Evolutionary conservation across 1,140 invertebrate species (phyloP).

Genomic region (Stratiolaelaps scimitus): DNA sequence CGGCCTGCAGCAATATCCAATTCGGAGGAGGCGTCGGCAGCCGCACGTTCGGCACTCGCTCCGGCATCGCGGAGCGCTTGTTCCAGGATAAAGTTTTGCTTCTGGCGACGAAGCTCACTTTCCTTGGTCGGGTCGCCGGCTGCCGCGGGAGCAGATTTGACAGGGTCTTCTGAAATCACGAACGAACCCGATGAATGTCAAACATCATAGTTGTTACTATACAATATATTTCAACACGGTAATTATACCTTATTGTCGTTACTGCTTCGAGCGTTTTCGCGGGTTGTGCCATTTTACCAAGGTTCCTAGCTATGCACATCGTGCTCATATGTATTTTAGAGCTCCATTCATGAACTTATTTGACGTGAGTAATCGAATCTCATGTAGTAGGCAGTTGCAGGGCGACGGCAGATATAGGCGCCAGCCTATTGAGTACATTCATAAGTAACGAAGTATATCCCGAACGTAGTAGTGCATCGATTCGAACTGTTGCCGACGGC

Average conservation of each 20-base stretch:
- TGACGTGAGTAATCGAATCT: too few species aligned
- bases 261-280: too few species aligned
- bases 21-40: not conserved
- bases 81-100: slow-evolving; percentile 26
- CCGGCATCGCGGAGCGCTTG: slow-evolving; percentile 5
- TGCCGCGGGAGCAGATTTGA: not conserved
- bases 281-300: not conserved
- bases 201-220: too few species aligned
- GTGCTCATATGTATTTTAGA: not conserved
- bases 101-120: slow-evolving; percentile 5
- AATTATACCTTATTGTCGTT: too few species aligned
- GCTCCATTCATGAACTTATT: not conserved
- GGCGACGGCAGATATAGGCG: too few species aligned
- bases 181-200: not conserved
- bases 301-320: not conserved
- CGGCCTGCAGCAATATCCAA: not conserved
- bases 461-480: too few species aligned
- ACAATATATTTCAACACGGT: too few species aligned
- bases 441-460: too few species aligned
- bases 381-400: too few species aligned
- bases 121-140: not conserved
- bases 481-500: too few species aligned
- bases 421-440: too few species aligned
- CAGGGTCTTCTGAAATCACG: not conserved
- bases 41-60: not conserved